Base-by-base conservation (phyloP, 2,797 vertebrate genomes). In the Pipistrellus nathusii region DNA sequence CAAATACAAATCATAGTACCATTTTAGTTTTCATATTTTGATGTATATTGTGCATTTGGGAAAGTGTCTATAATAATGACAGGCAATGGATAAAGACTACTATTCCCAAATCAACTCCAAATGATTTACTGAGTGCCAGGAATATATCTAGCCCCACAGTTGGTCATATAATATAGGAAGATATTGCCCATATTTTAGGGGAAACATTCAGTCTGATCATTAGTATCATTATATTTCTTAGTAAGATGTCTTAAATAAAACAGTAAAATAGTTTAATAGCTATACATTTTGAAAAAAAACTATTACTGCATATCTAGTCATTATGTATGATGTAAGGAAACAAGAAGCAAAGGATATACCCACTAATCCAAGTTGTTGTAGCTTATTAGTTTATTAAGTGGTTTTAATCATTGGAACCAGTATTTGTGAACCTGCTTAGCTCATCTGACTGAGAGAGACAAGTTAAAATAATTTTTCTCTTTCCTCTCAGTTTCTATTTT, bases 11-110 rank as follows among this genome's bases (percentile, higher is more conserved):
- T 32, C 30, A 73, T 10, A 78, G 8, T 2, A 62, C 5, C 32
- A 87, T 90, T 87, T 84, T 35, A 48, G 14, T 90, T 66, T 53
- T 13, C 51, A 21, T 88, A 80, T 81, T 78, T 85, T 57, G n/a
- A 89, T 85, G 59, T 41, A 46, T 69, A 80, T 64, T 66, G 48
- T 57, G 11, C 59, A 77, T 87, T 81, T 92, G 11, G 18, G 90
- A 85, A 96, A 80, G 13, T 68, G 41, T 75, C 8, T 20, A 25
- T 71, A 35, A 11, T 23, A 77, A 38, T 68, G 5, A 77, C 57
- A 76, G 64, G 20, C 2, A 53, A 80, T 75, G 68, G 15, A 44
- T 25, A 77, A 86, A 89, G 18, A 64, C 1, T 3, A 69, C 25
- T 32, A 2, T 82, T 8, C 18, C 41, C 80, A 23, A 90, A 48